phyloP scores from a whole-genome alignment of 2,888 invertebrate species.

The Malthinus seriepunctatus region DNA sequence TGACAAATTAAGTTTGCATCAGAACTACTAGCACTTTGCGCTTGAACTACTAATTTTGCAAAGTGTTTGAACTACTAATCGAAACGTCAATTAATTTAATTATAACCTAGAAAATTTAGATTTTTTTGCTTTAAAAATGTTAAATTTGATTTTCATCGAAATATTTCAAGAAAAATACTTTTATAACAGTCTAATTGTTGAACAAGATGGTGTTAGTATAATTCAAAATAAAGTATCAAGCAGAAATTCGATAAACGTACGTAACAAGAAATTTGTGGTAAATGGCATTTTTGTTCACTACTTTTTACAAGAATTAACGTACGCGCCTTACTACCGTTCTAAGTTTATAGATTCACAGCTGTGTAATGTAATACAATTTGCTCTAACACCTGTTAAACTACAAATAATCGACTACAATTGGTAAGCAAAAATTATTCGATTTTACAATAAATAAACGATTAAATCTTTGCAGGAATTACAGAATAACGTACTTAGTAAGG shows the following conservation, averaged over 20 bases:
- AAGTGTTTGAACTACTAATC: no score
- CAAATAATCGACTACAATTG: constrained; percentile 73
- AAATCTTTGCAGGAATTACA: constrained; percentile 56
- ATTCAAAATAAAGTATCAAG: no score
- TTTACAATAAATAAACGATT: constrained; percentile 5
- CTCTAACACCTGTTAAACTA: constrained; percentile 60
- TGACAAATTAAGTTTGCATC: no score
- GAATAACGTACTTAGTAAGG: constrained; percentile 57
- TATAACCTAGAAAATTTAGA: no score
- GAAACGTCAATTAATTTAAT: no score
- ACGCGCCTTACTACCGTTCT: constrained; percentile 21
- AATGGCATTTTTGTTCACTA: constrained; percentile 46
- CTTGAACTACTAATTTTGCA: no score
- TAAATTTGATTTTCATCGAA: no score
- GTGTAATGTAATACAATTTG: constrained; percentile 43
- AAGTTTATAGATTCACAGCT: constrained; percentile 11
- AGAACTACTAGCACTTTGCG: no score
- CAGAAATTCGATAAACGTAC: neutral
- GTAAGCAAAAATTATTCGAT: constrained; percentile 54
- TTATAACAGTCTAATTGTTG: no score
- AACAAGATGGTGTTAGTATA: no score
- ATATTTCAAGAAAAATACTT: no score
- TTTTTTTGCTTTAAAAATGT: no score
- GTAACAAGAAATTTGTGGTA: constrained; percentile 23
- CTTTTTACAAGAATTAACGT: constrained; percentile 41